Evolutionary conservation across 1,140 invertebrate species (phyloP), one percentile per base, ranked within the genome.

Genomic region (Caenorhabditis brenneri): DNA sequence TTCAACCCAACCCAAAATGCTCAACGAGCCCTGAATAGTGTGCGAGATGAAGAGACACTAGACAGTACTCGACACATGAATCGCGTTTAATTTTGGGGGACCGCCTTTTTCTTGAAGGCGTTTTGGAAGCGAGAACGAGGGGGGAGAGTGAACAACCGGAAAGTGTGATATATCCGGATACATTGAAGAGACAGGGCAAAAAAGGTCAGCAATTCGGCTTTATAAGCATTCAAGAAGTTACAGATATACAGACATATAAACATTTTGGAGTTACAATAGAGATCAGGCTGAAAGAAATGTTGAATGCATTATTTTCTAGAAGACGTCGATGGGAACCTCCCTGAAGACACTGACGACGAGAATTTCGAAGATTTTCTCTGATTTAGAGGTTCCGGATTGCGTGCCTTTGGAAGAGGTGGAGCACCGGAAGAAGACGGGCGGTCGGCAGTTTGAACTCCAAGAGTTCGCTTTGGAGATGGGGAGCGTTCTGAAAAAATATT

Each of bases 1-100:
- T 51, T 22, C 49, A 51, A 51, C 22, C 22, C 49, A 36, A n/a
- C 12, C 58, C 53, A 6, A 24, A 29, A 29, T 55, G 22, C 49
- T n/a, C 15, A n/a, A 51, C 19, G 22, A 2, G 12, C 42, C 42
- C 9, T 16, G 36, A 65, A 39, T 39, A 65, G 58, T 36, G 31
- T 36, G 31, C 19, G 16, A 65, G 31, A 65, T 19, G 58, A 36
- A 65, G 58, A 65, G 58, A 36, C 31, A 1, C 6, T 31, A 65
- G 58, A 65, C 58, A 65, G 31, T 65, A 65, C 58, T 65, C 58
- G 58, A 65, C 58, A 53, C 51, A 65, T 65, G 58, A 65, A 65
- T 36, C 58, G 58, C 58, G 58, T 65, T 65, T 65, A 65, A 65
- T 65, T 65, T 65, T 36, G 58, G 58, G n/a, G 49, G 27, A 16